Base-by-base conservation (phyloP, 2,113 vertebrate species). In the Melanocharis versteri region DNA sequence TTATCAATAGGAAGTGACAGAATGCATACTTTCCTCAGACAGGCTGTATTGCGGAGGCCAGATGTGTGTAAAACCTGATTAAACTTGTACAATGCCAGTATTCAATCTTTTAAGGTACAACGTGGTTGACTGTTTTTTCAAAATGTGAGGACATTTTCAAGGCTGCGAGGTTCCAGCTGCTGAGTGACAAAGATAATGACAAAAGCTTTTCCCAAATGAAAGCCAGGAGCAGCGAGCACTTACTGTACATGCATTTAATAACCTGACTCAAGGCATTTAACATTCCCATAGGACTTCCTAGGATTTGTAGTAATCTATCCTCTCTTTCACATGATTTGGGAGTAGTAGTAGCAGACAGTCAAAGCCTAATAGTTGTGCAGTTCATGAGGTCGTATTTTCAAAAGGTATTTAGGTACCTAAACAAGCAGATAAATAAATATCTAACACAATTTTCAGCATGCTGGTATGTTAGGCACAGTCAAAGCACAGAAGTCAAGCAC, bases 21-120 rank as follows among this genome's bases (percentile, higher is more conserved):
- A 79, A 81, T 57, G 68, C 64, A 78, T 79, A 65, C 44, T 93
- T 97, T 95, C 50, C 51, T 64, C 58, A 94, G 84, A 95, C 20
- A 92, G 61, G 35, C 80, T 86, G 54, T 62, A 80, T 79, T 95
- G 78, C 82, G 83, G 76, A 96, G n/a, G 73, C 69, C 92, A 97
- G 83, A 96, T 97, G 87, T 92, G 37, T 89, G 89, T 47, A 88
- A 89, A 97, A 97, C 87, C 93, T 94, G 89, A 97, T 97, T 97
- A 97, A 95, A 95, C 61, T 89, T 91, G 82, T 76, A 90, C 66
- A 94, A 65, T 87, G 84, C 16, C 31, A 91, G 73, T 86, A 88
- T 89, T 94, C 65, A 93, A 83, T 87, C 72, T 95, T 93, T 95
- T 94, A 93, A 95, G 56, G 93, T 76, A 85, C 45, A 90, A 76